Evolutionary conservation across 2,888 invertebrate genomes (phyloP).

Genomic region (Gortyna flavago): DNA sequence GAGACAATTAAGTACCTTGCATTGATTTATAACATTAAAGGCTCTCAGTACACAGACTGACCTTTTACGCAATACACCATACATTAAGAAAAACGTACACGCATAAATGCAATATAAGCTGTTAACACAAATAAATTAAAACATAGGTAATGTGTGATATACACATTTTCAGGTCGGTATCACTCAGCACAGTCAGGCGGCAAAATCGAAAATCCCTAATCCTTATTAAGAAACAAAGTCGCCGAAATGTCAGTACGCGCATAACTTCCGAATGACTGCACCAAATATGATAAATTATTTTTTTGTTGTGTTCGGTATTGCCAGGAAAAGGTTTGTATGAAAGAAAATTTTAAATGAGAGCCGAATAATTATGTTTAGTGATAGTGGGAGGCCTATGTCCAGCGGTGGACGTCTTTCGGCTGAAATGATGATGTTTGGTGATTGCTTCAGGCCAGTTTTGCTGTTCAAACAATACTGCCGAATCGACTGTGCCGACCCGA

Average conservation of each 20-base stretch:
- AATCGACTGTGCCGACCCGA: neutral
- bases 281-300: too few relatives aligned
- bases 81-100: neutral
- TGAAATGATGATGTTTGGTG: too few relatives aligned
- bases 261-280: too few relatives aligned
- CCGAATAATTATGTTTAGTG: too few relatives aligned
- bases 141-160: neutral
- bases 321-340: too few relatives aligned
- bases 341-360: neutral
- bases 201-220: neutral
- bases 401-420: too few relatives aligned
- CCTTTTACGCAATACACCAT: neutral
- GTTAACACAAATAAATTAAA: neutral
- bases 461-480: neutral
- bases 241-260: too few relatives aligned
- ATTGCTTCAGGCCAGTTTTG: neutral
- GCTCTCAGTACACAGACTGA: neutral
- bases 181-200: neutral
- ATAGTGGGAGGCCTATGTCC: too few relatives aligned
- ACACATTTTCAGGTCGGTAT: neutral
- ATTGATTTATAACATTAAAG: neutral
- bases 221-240: too few relatives aligned
- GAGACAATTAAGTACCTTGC: too few relatives aligned
- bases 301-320: too few relatives aligned
- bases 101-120: neutral